A percentile compares a stretch with the other conserved stretches of the same genome.
These are phyloP conservation scores for Pluvianellus socialis DNA, from an alignment of 2,113 vertebrate species.

Conservation along the genomic window DNA sequence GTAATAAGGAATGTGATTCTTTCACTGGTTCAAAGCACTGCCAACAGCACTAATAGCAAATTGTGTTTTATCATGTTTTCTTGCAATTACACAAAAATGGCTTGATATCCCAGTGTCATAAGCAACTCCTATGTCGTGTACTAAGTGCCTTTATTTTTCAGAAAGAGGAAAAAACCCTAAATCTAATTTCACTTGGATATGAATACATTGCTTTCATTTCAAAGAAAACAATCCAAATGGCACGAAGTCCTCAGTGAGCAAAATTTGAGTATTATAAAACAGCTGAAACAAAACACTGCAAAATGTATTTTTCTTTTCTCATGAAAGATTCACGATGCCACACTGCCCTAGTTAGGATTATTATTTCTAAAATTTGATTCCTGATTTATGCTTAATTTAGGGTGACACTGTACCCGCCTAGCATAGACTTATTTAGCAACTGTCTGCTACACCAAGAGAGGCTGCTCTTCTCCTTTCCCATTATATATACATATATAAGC, in stretches of 20 bases:
- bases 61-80: neutral
- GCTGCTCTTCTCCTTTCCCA: neutral
- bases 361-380: constrained; percentile 5
- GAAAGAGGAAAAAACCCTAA: neutral
- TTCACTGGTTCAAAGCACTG: neutral
- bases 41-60: neutral
- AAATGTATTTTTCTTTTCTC: neutral
- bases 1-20: neutral
- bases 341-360: neutral
- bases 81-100: neutral
- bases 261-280: neutral
- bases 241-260: neutral
- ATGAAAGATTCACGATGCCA: neutral
- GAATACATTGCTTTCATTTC: neutral
- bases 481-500: neutral
- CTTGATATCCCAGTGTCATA: neutral
- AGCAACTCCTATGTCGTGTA: neutral
- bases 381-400: neutral
- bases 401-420: neutral
- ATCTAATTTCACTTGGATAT: neutral
- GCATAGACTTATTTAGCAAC: neutral
- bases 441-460: neutral
- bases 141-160: neutral
- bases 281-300: neutral
- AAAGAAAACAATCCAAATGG: neutral